Evolutionary conservation across 1,140 invertebrate genomes (phyloP).

Genomic region (Drosophila chauvacae): DNA sequence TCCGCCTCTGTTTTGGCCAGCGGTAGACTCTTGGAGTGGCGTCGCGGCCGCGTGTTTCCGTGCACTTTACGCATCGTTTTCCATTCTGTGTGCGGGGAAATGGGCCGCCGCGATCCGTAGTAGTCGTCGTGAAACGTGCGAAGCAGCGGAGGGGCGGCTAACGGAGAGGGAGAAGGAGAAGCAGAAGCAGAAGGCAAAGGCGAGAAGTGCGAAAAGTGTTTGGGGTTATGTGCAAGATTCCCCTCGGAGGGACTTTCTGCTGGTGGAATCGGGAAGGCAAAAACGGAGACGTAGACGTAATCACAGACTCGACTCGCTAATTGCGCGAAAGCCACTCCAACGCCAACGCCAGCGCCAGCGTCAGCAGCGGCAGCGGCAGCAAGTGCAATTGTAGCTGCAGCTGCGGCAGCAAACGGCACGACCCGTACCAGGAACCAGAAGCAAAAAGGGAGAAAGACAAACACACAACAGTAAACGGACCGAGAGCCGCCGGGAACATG

Average conservation of each 20-base stretch:
- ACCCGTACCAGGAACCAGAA: conserved; percentile 12
- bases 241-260: conserved; percentile 25
- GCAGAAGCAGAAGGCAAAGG: background rate
- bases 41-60: conserved; percentile 29
- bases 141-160: conserved; percentile 1
- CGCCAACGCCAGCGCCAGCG: background rate
- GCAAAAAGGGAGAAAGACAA: conserved; percentile 1
- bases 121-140: conserved; percentile 32
- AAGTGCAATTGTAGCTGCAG: conserved; percentile 10
- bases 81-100: conserved; percentile 21
- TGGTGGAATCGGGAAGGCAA: conserved; percentile 3
- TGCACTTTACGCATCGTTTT: conserved; percentile 17
- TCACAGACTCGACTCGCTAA: conserved; percentile 23
- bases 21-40: conserved; percentile 6
- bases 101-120: conserved; percentile 40
- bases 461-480: conserved; percentile 6
- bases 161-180: conserved; percentile 10
- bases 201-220: conserved; percentile 64
- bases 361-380: conserved; percentile 7
- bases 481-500: conserved; percentile 33
- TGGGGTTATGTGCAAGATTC: conserved; percentile 69
- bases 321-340: conserved; percentile 14
- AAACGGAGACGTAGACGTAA: conserved; percentile 35
- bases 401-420: conserved; percentile 1
- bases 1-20: conserved; percentile 7